Conservation (phyloP, 1,140 invertebrate species). For the Bombus turneri region DNA sequence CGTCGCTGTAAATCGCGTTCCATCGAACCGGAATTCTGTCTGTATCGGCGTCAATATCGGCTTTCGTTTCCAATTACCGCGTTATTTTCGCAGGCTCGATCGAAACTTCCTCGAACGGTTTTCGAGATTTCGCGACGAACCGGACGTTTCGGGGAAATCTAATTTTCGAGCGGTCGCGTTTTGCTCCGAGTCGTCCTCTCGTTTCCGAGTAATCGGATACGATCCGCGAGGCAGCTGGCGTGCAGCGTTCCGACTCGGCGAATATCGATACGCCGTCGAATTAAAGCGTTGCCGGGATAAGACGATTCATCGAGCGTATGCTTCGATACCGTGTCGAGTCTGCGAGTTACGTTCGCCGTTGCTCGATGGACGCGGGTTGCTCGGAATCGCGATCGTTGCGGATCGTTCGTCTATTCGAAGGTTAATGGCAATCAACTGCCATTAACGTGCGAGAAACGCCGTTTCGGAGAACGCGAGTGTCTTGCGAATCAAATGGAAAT, state of each 20-base stretch:
- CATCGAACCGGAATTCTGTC: conserved; percentile 1
- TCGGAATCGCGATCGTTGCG: too few species aligned
- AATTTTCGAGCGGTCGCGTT: background rate
- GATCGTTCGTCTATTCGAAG: too few species aligned
- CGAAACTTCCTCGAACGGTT: background rate
- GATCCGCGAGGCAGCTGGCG: background rate
- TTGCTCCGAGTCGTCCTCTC: background rate
- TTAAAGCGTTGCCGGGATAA: conserved; percentile 46
- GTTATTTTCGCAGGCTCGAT: background rate
- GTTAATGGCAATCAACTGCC: too few species aligned
- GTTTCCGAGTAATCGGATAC: background rate
- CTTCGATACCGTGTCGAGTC: background rate
- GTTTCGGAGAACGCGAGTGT: background rate
- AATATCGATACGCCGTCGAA: conserved; percentile 37
- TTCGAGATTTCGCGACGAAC: background rate
- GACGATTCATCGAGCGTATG: conserved; percentile 37
- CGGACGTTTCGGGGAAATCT: background rate
- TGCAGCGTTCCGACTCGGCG: conserved; percentile 46
- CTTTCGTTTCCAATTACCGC: background rate
- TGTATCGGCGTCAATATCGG: background rate
- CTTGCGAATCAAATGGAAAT: background rate
- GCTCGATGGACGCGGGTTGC: too few species aligned
- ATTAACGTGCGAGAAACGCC: too few species aligned
- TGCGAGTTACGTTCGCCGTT: background rate
- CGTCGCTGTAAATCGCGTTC: conserved; percentile 24